Base-by-base conservation (phyloP, 2,797 vertebrate species). In the Jordanella pulchra region DNA sequence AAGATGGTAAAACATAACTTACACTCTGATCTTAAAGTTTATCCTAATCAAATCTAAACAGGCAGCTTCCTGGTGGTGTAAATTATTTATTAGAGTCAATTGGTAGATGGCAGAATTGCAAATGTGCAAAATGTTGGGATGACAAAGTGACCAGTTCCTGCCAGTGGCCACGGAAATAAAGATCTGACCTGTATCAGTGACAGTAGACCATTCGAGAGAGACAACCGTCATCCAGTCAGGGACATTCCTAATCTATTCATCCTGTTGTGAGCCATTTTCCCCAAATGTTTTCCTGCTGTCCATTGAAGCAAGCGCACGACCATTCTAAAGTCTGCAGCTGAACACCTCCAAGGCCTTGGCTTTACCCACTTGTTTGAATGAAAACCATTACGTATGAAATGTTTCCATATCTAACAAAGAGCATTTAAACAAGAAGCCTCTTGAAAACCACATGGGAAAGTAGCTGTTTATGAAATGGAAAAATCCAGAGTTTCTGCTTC, bases 151-250 rank as follows among this genome's bases (percentile, higher is more conserved):
- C 21, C 18, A 23, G 18, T 23, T 23, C 48, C 21, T 50, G 21
- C 21, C 18, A 50, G 48, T 74, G 86, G 87, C 50, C 55, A 25
- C 47, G 50, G 47, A 79, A 82, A 86, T 79, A 83, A 74, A 82
- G 75, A 66, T 72, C 76, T 69, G 83, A 84, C 84, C 80, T 80
- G 72, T 72, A 54, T 60, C 77, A 79, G 77, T 73, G 86, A 87
- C 82, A 65, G 28, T 64, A 80, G 73, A 67, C 65, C 54, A 67
- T 73, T 86, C 65, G 74, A 77, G 58, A 77, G 72, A 76, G 79
- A 83, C 73, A 65, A 76, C 67, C 18, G 32, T 2, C 18, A 58
- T 73, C 67, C 4, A 7, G 71, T 65, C 71, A 48, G 45, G 51
- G 78, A 79, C 51, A 60, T 61, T 69, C 30, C 74, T 50, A 65